A percentile compares a stretch with the other conserved stretches of the same genome.
These are phyloP conservation scores for Catharus ustulatus DNA, from an alignment of 2,797 vertebrate genomes.

Conservation along the genomic window DNA sequence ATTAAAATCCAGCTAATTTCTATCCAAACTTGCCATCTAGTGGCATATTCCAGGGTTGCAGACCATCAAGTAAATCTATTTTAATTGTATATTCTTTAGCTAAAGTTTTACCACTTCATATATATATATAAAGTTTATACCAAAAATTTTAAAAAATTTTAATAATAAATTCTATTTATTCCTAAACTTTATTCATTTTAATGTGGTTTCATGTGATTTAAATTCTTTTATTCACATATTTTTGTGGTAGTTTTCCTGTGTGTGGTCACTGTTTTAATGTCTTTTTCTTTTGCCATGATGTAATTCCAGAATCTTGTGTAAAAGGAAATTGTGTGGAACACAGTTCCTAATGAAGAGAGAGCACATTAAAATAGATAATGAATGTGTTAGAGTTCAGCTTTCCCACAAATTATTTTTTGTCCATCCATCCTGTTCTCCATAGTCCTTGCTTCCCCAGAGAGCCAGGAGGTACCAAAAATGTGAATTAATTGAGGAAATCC, in stretches of 20 bases:
- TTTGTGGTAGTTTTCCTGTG: not conserved
- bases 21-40: slow-evolving; percentile 60
- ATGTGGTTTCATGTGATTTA: not conserved
- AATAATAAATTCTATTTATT: not conserved
- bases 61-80: not conserved
- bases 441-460: not conserved
- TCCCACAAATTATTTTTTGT: not conserved
- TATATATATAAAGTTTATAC: too few relatives aligned
- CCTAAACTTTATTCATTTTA: fast-evolving
- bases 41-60: slow-evolving; percentile 34
- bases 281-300: not conserved
- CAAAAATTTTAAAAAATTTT: not conserved
- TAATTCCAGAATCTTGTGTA: not conserved
- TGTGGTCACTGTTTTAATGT: not conserved
- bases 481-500: not conserved
- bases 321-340: not conserved
- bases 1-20: not conserved
- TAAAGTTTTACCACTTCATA: not conserved
- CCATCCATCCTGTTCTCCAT: not conserved
- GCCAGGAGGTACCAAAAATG: not conserved
- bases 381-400: not conserved
- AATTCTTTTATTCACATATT: not conserved
- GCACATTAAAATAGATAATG: not conserved
- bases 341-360: not conserved
- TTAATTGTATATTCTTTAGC: not conserved